phyloP scores from a whole-genome alignment of 2,888 invertebrate genomes.

The Allophyes oxyacanthae region DNA sequence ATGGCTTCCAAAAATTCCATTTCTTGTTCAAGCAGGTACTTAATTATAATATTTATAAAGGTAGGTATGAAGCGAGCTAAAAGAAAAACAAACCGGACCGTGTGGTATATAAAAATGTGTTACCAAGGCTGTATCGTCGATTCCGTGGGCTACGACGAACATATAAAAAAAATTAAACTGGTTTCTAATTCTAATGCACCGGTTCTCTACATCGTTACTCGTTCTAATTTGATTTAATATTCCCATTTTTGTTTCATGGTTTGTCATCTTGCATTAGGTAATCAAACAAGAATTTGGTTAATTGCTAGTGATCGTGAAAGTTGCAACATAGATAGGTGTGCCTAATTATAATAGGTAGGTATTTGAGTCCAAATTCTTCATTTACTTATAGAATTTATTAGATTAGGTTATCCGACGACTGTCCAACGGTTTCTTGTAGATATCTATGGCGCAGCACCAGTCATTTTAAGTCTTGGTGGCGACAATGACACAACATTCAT shows the following conservation, averaged over 20 bases:
- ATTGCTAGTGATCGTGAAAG: not conserved
- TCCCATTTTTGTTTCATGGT: slow-evolving; percentile 32
- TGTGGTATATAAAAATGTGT: slow-evolving; percentile 26
- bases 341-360: no score
- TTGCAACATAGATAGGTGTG: slow-evolving; percentile 24
- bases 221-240: slow-evolving; percentile 35
- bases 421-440: no score
- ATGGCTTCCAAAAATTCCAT: slow-evolving; percentile 30
- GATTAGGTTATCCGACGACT: no score
- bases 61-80: slow-evolving; percentile 24
- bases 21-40: slow-evolving; percentile 1
- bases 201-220: slow-evolving; percentile 40
- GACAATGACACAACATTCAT: no score
- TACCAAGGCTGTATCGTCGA: slow-evolving; percentile 57
- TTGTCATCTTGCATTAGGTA: slow-evolving; percentile 14
- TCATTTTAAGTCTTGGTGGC: no score
- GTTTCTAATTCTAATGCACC: slow-evolving; percentile 68
- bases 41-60: slow-evolving; percentile 34
- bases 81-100: slow-evolving; percentile 45
- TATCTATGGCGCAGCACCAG: no score
- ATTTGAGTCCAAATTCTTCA: no score
- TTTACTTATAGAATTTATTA: no score
- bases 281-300: slow-evolving; percentile 3
- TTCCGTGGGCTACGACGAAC: slow-evolving; percentile 47
- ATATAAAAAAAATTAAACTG: slow-evolving; percentile 64